Base-by-base conservation (phyloP, 2,888 invertebrate species). In the Drosophila atroscutellata region DNA sequence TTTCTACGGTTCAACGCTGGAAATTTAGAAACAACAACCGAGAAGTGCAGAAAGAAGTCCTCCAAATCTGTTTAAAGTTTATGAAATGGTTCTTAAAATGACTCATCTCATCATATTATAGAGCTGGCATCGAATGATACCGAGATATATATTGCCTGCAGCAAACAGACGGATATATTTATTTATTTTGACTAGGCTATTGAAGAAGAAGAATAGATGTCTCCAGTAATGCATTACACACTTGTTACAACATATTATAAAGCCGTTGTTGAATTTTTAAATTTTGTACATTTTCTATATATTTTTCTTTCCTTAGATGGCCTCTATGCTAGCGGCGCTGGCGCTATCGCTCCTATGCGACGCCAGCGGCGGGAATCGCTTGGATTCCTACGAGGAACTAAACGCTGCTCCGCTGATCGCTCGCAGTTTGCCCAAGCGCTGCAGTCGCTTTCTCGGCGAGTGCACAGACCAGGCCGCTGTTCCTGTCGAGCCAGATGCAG, bases 261-360 rank as follows among this genome's bases (percentile, higher is more conserved):
- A 45, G 1, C 45, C 7, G 6, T 20, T 42, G 20, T 7, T 13
- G 2, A 6, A 18, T 28, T n/a, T 9, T 26, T 18, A 28, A 9
- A 9, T 28, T 1, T 49, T 11, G 1, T 28, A 20, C 7, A 26
- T 28, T 28, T 37, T 3, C 11, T 24, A 2, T 8, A 24, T 45
- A 7, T 24, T 32, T 34, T 0, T 45, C 1, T 15, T 15, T 15
- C 2, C 9, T 5, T 15, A 90, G 90, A 66, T 80, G 72, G 62
- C 79, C 59, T 52, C 69, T 79, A 73, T 83, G 64, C 65, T 81
- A 49, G 78, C 86, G 51, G 83, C 88, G 68, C 62, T 89, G 69
- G 76, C 75, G 70, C 69, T 83, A 65, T 60, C 78, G 72, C 78
- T 86, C 72, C 68, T 70, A 32, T 59, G 64, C 72, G 56, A 76